Evolutionary conservation across 2,888 invertebrate genomes (phyloP), one percentile per base, ranked within the genome.

Genomic region (Flexamia atlantica): DNA sequence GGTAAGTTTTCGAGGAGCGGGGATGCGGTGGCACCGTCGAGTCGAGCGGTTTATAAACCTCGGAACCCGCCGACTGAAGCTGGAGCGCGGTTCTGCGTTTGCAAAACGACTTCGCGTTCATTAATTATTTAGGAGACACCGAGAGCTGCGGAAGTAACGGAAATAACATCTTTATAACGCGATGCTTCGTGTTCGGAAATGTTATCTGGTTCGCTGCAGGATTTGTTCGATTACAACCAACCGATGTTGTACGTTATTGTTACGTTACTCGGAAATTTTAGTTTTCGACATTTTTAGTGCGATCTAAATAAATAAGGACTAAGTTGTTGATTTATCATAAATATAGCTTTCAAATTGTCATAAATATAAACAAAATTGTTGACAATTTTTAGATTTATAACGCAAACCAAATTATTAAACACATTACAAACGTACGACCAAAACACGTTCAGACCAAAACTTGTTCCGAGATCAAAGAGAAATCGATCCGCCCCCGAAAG

Each of bases 71-170:
- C 64, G 64, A 30, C 28, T 64, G 30, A 64, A 64, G n/a, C n/a
- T n/a, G n/a, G n/a, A 64, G 64, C 64, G 14, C 64, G 17, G 64
- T 28, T 25, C 64, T 64, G 64, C 64, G 30, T 64, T 64, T 64
- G 4, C 64, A 28, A 64, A 64, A 64, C 64, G 17, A 64, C 64
- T 64, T 30, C 64, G 64, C 12, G 28, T 28, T 17, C 64, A 64
- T 64, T 64, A 64, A 28, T 64, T 64, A 64, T 64, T 64, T 28
- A 64, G 10, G 64, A 25, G 28, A 64, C 64, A 64, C 30, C 17
- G 64, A 64, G 30, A 64, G 64, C 64, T 28, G 28, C 64, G 64
- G 64, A 28, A 64, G 64, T 4, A 28, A n/a, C 64, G 64, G 64
- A 64, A 64, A 64, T 64, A 64, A 28, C 28, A 30, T 64, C 28